Evolutionary conservation across 2,797 vertebrate species (phyloP).

Genomic region (Myotis pilosus): DNA sequence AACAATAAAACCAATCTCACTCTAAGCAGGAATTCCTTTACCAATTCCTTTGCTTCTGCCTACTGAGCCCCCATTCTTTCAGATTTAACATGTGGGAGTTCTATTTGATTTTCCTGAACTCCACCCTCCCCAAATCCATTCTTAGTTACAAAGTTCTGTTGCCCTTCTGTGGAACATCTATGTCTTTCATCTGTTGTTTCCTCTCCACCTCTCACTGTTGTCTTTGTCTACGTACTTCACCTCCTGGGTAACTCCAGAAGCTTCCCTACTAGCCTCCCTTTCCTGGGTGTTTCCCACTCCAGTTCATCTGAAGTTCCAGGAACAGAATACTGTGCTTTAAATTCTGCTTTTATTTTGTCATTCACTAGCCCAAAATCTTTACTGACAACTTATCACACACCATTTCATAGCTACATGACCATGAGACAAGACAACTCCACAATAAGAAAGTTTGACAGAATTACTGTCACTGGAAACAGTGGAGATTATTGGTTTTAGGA

Average conservation of each 20-base stretch:
- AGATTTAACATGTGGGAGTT: neutral
- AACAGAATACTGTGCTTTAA: conserved; percentile 2
- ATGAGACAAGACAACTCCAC: neutral
- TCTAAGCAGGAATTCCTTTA: neutral
- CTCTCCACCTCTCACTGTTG: neutral
- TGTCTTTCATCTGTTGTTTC: neutral
- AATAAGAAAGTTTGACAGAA: neutral
- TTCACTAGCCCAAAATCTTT: neutral
- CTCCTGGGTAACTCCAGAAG: neutral
- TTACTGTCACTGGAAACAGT: neutral
- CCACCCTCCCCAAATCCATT: neutral
- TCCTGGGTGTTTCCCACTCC: neutral
- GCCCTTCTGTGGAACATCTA: neutral
- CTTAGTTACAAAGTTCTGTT: neutral
- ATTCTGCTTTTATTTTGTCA: neutral
- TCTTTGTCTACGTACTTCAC: neutral
- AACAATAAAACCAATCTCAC: neutral
- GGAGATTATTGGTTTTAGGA: neutral
- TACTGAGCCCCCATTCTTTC: neutral
- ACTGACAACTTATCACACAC: neutral
- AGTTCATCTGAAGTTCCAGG: neutral
- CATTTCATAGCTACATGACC: neutral
- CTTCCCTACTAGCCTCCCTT: neutral
- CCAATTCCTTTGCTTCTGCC: neutral
- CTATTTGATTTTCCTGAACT: neutral